Evolutionary conservation across 2,113 vertebrate genomes (phyloP).

Genomic region (Catagonus wagneri): DNA sequence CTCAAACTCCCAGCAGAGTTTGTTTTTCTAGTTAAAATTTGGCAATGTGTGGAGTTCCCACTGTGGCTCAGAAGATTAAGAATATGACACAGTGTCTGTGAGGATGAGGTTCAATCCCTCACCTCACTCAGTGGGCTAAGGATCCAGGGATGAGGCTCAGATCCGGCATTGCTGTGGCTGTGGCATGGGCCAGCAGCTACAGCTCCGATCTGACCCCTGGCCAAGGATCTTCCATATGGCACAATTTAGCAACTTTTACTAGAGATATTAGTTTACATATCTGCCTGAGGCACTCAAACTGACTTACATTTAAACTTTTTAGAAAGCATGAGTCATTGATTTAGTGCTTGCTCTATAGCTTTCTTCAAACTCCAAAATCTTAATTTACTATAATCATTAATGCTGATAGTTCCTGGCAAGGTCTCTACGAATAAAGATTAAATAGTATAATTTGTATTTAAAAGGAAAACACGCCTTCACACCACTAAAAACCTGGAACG

Average conservation of each 20-base stretch:
- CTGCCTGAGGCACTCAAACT: background rate
- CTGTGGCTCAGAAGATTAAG: no score
- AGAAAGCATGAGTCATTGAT: background rate
- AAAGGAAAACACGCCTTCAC: background rate
- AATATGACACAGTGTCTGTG: no score
- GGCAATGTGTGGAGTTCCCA: background rate
- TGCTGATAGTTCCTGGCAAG: background rate
- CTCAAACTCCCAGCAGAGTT: background rate
- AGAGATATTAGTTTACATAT: background rate
- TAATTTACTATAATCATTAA: background rate
- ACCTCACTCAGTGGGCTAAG: no score
- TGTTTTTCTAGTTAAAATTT: background rate
- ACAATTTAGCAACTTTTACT: background rate
- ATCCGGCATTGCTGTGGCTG: no score
- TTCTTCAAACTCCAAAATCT: background rate
- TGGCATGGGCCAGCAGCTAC: no score
- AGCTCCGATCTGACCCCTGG: no score
- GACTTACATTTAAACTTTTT: background rate
- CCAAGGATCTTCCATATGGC: no score
- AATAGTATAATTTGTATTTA: conserved; percentile 11
- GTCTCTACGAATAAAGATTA: conserved; percentile 28
- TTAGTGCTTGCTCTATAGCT: background rate
- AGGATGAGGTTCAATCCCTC: no score
- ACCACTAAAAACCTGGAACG: background rate
- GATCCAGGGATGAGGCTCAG: no score